Evolutionary conservation across 1,140 invertebrate species (phyloP), one percentile per base, ranked within the genome.

Genomic region (Camponotus vicinus): DNA sequence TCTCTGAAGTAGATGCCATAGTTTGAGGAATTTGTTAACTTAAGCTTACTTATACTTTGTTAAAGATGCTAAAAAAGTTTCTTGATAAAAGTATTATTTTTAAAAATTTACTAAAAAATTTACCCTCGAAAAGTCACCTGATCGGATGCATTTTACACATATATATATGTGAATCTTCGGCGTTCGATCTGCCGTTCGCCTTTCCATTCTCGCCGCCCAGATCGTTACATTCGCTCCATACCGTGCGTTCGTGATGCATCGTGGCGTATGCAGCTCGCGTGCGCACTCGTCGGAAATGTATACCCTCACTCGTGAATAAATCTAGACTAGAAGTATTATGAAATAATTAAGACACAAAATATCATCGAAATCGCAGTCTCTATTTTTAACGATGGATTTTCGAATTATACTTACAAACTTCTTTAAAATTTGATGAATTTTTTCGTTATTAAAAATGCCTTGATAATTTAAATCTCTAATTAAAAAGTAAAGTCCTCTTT

Each of bases 161-260:
- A 52, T 3, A 52, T 4, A 52, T 3, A 52, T 4, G 18, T 15
- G 49, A 52, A 52, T 37, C 49, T 69, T 8, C 13, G 42, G n/a
- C 21, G 4, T 3, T 40, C 34, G 64, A 80, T 37, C 21, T 9
- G 49, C 52, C 27, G 0, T 55, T 70, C 45, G 45, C 66, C 67
- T 59, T 18, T 40, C 7, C n/a, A 34, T 78, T 66, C 34, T 80
- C 34, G 27, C 18, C 61, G 7, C 13, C 27, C 40, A 71, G 37
- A 59, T 59, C 34, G 40, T 80, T 69, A 79, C 77, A 55, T 32
- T n/a, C 42, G 32, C n/a, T 69, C 34, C n/a, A 21, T 69, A 69
- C 37, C 66, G 18, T 55, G 59, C 18, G 18, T 49, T 79, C 42
- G 77, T 52, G 9, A 67, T 69, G 77, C 49, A 80, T 80, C 64